Evolutionary conservation across 2,113 vertebrate species (phyloP).

Genomic region (Acanthisitta chloris): DNA sequence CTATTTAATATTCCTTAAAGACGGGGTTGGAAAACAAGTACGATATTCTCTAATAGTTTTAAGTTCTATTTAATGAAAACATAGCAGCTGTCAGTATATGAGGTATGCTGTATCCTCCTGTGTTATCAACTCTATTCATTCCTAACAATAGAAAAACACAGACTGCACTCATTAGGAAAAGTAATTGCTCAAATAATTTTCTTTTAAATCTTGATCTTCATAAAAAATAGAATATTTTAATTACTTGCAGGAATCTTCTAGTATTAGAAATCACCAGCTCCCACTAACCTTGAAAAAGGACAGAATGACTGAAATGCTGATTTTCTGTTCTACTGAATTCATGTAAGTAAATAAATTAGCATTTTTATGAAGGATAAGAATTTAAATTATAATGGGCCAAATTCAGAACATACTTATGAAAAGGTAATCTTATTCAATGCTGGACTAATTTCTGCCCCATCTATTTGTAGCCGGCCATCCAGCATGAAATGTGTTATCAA

Average conservation of each 20-base stretch:
- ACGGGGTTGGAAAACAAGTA: not conserved
- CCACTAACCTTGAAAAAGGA: slow-evolving; percentile 21
- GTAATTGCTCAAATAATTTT: slow-evolving; percentile 34
- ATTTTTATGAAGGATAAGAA: slow-evolving; percentile 21
- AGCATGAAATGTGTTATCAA: not conserved
- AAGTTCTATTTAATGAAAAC: not conserved
- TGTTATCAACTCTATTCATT: not conserved
- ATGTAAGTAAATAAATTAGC: not conserved
- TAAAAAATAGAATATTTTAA: not conserved
- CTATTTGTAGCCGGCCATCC: not conserved
- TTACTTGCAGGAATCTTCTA: slow-evolving; percentile 4
- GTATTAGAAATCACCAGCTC: not conserved
- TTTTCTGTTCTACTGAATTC: not conserved
- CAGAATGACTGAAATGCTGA: not conserved
- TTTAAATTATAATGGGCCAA: not conserved
- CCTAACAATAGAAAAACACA: not conserved
- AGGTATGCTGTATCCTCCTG: not conserved
- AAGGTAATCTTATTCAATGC: not conserved
- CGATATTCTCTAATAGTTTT: not conserved
- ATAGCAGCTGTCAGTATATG: not conserved
- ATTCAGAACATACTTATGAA: not conserved
- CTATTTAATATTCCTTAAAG: not conserved
- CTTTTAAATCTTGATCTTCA: slow-evolving; percentile 13
- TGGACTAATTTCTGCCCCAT: not conserved
- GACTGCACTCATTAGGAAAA: not conserved